These are phyloP conservation scores for Phrynocephalus forsythii DNA, from an alignment of 2,797 vertebrate genomes.

Conservation along the genomic window DNA sequence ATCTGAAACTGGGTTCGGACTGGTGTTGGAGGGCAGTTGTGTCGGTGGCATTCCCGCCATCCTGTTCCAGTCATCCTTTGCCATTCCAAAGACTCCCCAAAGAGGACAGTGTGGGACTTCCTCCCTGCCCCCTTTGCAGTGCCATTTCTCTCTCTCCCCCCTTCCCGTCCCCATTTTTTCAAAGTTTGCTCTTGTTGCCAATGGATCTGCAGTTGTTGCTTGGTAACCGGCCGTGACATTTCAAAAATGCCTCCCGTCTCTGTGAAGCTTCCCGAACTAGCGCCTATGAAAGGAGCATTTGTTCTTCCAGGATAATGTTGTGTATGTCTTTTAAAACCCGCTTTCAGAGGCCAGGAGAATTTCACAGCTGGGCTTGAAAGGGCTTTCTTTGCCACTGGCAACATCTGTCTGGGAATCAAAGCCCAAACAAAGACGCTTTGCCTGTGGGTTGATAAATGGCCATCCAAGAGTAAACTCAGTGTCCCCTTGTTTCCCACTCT, in stretches of 20 bases:
- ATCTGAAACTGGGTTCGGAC: not conserved
- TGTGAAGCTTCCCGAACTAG: constrained; percentile 21
- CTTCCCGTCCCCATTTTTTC: not conserved
- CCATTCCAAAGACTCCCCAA: not conserved
- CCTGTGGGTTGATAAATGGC: not conserved
- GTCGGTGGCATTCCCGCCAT: not conserved
- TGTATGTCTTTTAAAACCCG: not conserved
- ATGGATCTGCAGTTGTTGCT: constrained; percentile 14
- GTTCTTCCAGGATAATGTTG: constrained; percentile 24
- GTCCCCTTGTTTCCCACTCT: not conserved
- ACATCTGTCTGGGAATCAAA: not conserved
- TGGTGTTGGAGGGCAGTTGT: not conserved
- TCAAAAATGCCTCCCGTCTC: constrained; percentile 20
- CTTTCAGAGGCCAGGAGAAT: not conserved
- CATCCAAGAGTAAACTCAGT: not conserved
- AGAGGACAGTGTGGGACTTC: not conserved
- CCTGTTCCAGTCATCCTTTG: not conserved
- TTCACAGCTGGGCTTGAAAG: not conserved
- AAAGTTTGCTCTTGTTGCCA: not conserved
- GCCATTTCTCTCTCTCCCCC: not conserved
- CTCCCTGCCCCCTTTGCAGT: not conserved
- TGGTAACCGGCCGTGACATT: constrained; percentile 25
- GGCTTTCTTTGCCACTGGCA: not conserved
- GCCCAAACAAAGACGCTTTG: not conserved
- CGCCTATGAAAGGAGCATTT: constrained; percentile 13